phyloP scores from a whole-genome alignment of 2,113 vertebrate genomes.

The Lathamus discolor region DNA sequence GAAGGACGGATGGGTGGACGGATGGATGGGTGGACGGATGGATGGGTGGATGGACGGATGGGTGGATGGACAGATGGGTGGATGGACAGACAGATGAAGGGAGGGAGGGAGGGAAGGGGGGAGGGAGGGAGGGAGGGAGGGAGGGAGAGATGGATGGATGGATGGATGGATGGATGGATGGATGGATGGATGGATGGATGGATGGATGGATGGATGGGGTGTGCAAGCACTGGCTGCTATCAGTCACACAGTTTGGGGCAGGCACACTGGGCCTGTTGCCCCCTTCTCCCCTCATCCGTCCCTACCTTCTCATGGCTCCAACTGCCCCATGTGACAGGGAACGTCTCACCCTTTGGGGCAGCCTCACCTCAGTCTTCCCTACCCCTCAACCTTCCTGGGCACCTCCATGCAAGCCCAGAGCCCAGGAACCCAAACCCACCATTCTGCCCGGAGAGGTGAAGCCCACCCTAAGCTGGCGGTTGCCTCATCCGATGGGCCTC shows the following conservation, averaged over 20 bases:
- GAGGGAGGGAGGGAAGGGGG: too few species aligned
- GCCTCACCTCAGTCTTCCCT: not conserved
- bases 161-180: too few species aligned
- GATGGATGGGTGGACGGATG: too few species aligned
- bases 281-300: not conserved
- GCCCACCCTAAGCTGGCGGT: not conserved
- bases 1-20: accelerated
- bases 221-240: not conserved
- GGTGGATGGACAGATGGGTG: accelerated
- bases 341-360: not conserved
- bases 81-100: accelerated
- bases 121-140: too few species aligned
- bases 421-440: not conserved
- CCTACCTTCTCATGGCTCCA: not conserved
- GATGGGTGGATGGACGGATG: accelerated
- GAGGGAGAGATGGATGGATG: accelerated
- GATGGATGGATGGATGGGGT: not conserved
- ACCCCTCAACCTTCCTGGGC: not conserved
- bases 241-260: not conserved
- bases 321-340: not conserved
- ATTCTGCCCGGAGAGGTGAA: not conserved
- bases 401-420: not conserved
- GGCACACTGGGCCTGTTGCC: not conserved
- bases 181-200: accelerated
- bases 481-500: not conserved